Percentiles rank a stretch among this genome's conserved stretches.
These are phyloP conservation scores for Thunnus albacares DNA, from an alignment of 2,797 vertebrate species.

Conservation along the genomic window DNA sequence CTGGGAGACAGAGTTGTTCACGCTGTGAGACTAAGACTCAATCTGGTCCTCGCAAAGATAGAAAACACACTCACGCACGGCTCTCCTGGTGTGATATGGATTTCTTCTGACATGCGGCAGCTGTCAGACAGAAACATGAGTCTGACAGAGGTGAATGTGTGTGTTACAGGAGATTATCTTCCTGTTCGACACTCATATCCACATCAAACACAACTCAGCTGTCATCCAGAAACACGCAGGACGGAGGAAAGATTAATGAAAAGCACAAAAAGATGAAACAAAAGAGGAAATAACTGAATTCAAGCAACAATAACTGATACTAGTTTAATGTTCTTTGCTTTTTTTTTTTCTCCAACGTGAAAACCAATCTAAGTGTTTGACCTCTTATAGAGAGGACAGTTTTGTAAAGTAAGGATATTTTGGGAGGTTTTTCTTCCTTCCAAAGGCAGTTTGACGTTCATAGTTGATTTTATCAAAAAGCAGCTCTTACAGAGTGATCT, in stretches of 20 bases:
- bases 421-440: neutral
- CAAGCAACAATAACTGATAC: neutral
- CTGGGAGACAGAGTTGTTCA: neutral
- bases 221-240: neutral
- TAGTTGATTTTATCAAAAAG: slow-evolving; percentile 6
- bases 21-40: neutral
- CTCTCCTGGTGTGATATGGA: slow-evolving; percentile 18
- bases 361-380: neutral
- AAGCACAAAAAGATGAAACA: neutral
- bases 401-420: neutral
- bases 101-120: slow-evolving; percentile 13
- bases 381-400: neutral
- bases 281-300: neutral
- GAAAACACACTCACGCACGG: neutral
- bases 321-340: neutral
- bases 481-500: neutral
- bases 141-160: slow-evolving; percentile 39
- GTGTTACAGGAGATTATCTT: slow-evolving; percentile 19
- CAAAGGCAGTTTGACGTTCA: neutral
- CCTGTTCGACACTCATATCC: neutral
- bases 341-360: too few relatives aligned
- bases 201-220: neutral
- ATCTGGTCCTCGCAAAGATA: slow-evolving; percentile 1
- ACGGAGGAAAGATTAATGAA: neutral
- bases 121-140: slow-evolving; percentile 27